Percentiles rank a stretch among this genome's conserved stretches.
These are phyloP conservation scores for Pammene fasciana DNA, from an alignment of 2,888 invertebrate species.

Conservation along the genomic window DNA sequence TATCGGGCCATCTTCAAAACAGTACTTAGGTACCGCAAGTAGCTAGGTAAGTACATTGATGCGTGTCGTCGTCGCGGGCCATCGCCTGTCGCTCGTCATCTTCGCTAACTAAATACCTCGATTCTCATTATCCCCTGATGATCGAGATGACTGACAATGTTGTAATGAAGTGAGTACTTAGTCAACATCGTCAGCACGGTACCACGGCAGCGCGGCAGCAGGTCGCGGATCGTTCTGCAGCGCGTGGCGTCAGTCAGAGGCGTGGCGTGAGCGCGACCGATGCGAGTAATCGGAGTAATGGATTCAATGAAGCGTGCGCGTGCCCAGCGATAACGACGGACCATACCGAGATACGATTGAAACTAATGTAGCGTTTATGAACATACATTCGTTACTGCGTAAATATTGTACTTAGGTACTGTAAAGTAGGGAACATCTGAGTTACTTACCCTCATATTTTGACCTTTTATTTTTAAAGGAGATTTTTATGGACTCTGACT, in stretches of 20 bases:
- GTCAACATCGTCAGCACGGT: too few relatives aligned
- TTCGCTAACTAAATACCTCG: not conserved
- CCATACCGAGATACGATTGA: not conserved
- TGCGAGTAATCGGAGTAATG: slow-evolving; percentile 9
- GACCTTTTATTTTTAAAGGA: too few relatives aligned
- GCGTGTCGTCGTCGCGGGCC: slow-evolving; percentile 3
- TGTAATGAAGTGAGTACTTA: not conserved
- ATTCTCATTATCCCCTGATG: slow-evolving; percentile 14
- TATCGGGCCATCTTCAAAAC: not conserved
- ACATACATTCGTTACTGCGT: not conserved
- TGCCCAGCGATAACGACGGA: not conserved
- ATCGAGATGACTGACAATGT: not conserved
- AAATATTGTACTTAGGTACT: too few relatives aligned
- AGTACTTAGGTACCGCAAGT: too few relatives aligned
- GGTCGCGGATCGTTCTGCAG: too few relatives aligned
- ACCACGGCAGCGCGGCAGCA: too few relatives aligned
- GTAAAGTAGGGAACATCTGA: too few relatives aligned
- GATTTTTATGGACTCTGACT: too few relatives aligned
- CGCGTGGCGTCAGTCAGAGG: not conserved
- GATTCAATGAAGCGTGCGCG: slow-evolving; percentile 8
- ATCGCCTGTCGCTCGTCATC: not conserved
- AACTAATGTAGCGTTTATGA: not conserved
- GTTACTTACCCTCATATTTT: too few relatives aligned
- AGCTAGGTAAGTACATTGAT: too few relatives aligned
- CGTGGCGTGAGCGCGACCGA: slow-evolving; percentile 3